Evolutionary conservation across 2,797 vertebrate species (phyloP).

Genomic region (Labroides dimidiatus): DNA sequence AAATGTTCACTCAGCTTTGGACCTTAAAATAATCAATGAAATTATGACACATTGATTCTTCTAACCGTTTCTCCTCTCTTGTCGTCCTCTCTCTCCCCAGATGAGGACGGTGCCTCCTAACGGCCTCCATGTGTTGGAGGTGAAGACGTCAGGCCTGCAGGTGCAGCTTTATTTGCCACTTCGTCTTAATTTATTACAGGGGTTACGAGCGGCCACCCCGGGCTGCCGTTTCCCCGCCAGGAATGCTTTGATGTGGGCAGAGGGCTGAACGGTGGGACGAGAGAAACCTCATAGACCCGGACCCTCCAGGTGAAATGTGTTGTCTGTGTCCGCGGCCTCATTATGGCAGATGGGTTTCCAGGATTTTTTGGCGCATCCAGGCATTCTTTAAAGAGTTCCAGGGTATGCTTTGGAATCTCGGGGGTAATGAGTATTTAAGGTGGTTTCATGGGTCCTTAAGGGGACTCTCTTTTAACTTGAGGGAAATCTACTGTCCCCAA

Average conservation of each 20-base stretch:
- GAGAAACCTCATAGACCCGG: slow-evolving; percentile 39
- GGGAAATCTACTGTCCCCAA: too few relatives aligned
- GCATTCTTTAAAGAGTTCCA: neutral
- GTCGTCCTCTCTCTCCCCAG: slow-evolving; percentile 8
- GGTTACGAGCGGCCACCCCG: slow-evolving; percentile 83
- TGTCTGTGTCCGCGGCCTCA: slow-evolving; percentile 57
- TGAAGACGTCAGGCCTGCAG: slow-evolving; percentile 78
- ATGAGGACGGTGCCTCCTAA: slow-evolving; percentile 34
- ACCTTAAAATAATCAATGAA: too few relatives aligned
- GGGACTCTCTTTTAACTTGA: too few relatives aligned
- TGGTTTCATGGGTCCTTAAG: neutral
- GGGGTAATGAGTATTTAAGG: neutral
- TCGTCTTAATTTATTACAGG: slow-evolving; percentile 86
- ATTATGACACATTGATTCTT: too few relatives aligned
- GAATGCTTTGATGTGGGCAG: slow-evolving; percentile 93
- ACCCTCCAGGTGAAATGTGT: slow-evolving; percentile 72
- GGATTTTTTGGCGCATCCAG: slow-evolving; percentile 6
- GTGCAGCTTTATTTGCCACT: slow-evolving; percentile 82
- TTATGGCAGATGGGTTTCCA: slow-evolving; percentile 26
- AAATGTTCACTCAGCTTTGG: too few relatives aligned
- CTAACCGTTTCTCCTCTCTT: too few relatives aligned
- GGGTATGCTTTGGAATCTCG: neutral
- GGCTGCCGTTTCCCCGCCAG: slow-evolving; percentile 75
- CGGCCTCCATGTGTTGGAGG: slow-evolving; percentile 61
- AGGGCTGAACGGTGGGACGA: slow-evolving; percentile 69